Evolutionary conservation across 2,113 vertebrate species (phyloP).

Genomic region (Struthidea cinerea): DNA sequence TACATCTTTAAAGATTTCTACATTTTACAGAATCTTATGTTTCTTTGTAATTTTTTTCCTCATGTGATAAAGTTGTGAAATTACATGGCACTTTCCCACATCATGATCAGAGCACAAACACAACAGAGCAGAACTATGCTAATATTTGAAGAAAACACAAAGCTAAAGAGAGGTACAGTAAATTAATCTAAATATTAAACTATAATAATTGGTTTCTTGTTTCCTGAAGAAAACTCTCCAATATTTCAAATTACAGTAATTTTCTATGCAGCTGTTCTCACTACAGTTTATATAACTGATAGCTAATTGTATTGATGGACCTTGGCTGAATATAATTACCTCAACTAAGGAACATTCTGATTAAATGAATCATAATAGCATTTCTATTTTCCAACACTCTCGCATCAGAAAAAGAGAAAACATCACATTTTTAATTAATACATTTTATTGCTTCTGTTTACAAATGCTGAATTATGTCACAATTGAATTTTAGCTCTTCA

Average conservation of each 20-base stretch:
- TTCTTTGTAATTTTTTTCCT: not conserved
- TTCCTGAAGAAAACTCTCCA: not conserved
- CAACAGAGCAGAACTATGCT: not conserved
- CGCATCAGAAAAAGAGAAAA: not conserved
- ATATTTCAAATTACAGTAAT: not conserved
- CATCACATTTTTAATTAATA: slow-evolving; percentile 9
- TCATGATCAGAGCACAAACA: not conserved
- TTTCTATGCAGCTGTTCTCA: not conserved
- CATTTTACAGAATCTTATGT: not conserved
- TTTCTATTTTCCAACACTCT: not conserved
- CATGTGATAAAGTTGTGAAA: not conserved
- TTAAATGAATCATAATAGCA: not conserved
- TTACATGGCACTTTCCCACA: not conserved
- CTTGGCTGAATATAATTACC: not conserved
- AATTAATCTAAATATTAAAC: not conserved
- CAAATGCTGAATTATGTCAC: not conserved
- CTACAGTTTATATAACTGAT: not conserved
- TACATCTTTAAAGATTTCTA: not conserved
- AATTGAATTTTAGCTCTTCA: slow-evolving; percentile 6
- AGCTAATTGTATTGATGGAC: slow-evolving; percentile 1
- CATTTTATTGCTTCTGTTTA: not conserved
- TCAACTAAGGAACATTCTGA: not conserved
- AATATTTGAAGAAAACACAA: not conserved
- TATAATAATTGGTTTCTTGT: not conserved
- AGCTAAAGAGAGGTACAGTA: not conserved